Conservation (phyloP, 2,888 invertebrate species). For the Sminthurides aquaticus region DNA sequence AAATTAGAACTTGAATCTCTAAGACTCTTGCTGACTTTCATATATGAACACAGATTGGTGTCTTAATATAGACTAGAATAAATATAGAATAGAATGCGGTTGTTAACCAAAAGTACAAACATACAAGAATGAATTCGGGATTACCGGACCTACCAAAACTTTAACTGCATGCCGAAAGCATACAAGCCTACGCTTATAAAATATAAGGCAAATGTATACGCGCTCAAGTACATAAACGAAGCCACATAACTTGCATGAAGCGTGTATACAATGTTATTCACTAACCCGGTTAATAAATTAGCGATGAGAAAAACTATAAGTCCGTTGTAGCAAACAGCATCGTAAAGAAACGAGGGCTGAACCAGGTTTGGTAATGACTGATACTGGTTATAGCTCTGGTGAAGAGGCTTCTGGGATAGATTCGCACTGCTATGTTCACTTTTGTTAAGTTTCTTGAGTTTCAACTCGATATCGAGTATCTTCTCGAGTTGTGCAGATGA, state of each 20-base stretch:
- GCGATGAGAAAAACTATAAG: conserved; percentile 73
- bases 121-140: background rate
- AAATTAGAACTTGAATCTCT: no score
- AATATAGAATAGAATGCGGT: no score
- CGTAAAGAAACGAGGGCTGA: conserved; percentile 54
- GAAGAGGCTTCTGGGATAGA: conserved; percentile 9
- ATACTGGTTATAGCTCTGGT: conserved; percentile 15
- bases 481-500: conserved; percentile 20
- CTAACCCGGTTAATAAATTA: conserved; percentile 74
- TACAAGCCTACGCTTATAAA: conserved; percentile 48
- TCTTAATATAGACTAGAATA: no score
- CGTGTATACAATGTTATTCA: conserved; percentile 67
- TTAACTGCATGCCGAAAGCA: conserved; percentile 50
- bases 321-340: conserved; percentile 71
- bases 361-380: conserved; percentile 37
- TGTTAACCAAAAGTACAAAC: no score
- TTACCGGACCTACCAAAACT: conserved; percentile 46
- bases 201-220: conserved; percentile 44
- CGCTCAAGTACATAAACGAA: conserved; percentile 30
- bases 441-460: conserved; percentile 19
- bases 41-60: no score
- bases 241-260: conserved; percentile 47
- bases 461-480: conserved; percentile 22
- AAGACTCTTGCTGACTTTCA: no score
- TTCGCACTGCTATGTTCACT: conserved; percentile 8